These are phyloP conservation scores for Ptilorrhoa leucosticta DNA, from an alignment of 2,113 vertebrate species.

Conservation along the genomic window DNA sequence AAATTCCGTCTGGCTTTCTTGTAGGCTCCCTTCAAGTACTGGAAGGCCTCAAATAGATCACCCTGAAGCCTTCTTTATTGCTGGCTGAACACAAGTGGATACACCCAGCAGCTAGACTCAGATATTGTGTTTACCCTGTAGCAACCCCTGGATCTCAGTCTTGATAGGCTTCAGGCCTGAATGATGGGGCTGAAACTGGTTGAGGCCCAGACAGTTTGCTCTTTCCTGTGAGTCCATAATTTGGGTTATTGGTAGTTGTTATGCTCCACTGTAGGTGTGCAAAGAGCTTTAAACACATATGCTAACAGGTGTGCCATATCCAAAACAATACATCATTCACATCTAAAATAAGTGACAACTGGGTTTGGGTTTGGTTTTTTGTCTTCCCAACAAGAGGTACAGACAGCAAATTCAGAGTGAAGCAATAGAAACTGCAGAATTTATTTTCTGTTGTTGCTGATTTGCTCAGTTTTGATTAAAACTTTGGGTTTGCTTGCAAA, in stretches of 20 bases:
- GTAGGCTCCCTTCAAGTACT: neutral
- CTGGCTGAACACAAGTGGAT: neutral
- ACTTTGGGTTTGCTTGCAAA: neutral
- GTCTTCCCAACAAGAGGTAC: neutral
- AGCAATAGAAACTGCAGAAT: neutral
- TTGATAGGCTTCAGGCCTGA: neutral
- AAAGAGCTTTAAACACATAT: neutral
- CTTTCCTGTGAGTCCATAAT: neutral
- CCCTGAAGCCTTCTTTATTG: neutral
- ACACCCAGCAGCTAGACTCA: neutral
- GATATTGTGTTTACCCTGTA: neutral
- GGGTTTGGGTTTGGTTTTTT: neutral
- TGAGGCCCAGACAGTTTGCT: fast-evolving
- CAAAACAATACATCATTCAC: neutral
- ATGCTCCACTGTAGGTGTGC: neutral
- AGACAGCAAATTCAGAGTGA: neutral
- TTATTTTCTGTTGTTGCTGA: neutral
- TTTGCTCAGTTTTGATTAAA: neutral
- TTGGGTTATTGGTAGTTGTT: neutral
- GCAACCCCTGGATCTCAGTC: fast-evolving
- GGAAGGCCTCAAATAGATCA: neutral
- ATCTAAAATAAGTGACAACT: neutral
- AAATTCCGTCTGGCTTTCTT: neutral
- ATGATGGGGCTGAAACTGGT: fast-evolving
- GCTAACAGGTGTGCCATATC: neutral